These are phyloP conservation scores for Eustalomyia histrio DNA, from an alignment of 2,888 invertebrate genomes.

Conservation along the genomic window DNA sequence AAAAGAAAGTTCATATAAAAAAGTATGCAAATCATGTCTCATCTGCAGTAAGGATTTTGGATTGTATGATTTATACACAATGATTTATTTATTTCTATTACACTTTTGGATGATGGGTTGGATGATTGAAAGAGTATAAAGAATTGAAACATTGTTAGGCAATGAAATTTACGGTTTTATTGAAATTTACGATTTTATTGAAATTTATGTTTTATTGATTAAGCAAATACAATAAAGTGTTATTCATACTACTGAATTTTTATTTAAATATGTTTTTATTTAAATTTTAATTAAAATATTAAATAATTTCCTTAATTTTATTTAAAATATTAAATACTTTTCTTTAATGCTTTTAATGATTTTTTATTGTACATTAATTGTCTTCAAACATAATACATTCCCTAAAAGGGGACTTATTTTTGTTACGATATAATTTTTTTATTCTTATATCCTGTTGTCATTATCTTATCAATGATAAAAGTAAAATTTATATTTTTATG, in stretches of 20 bases:
- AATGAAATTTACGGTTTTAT: neutral
- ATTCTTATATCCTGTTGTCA: neutral
- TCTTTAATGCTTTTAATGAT: too few species aligned
- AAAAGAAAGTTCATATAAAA: neutral
- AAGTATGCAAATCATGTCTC: conserved; percentile 60
- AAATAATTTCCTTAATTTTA: too few species aligned
- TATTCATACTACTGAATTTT: neutral
- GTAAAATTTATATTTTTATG: neutral
- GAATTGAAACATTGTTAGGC: neutral
- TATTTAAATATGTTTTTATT: too few species aligned
- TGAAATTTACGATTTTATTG: neutral
- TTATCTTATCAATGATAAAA: neutral
- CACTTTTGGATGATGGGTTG: neutral
- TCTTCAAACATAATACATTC: neutral
- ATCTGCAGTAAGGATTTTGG: conserved; percentile 52
- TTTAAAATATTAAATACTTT: too few species aligned
- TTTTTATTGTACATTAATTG: neutral
- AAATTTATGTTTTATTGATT: neutral
- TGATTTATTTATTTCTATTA: neutral
- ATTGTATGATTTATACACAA: conserved; percentile 7
- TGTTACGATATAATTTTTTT: too few species aligned
- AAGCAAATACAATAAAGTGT: neutral
- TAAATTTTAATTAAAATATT: too few species aligned
- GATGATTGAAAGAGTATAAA: neutral
- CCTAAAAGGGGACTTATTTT: neutral